Evolutionary conservation across 2,888 invertebrate genomes (phyloP), one percentile per base, ranked within the genome.

Genomic region (Deilephila porcellus): DNA sequence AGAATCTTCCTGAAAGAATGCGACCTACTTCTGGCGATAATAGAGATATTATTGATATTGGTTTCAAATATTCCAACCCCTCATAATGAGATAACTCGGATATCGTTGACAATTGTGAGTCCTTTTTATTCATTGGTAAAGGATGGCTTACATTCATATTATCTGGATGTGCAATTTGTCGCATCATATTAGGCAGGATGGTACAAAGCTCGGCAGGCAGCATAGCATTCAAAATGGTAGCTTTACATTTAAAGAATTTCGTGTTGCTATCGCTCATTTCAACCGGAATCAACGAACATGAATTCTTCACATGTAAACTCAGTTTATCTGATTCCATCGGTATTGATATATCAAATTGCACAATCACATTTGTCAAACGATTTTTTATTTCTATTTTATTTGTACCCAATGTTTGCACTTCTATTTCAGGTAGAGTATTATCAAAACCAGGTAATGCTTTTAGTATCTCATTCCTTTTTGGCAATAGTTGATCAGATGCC

Each of bases 121-220:
- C 79, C 7, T 78, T 75, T 74, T 83, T 86, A 70, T 80, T 78
- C 60, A 81, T 59, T 45, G 76, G 71, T 20, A 77, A 25, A 45
- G 79, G 53, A 59, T 80, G 74, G 34, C 77, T 34, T 17, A 75
- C 14, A 45, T 79, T 63, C 45, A 74, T 76, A 34, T 76, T 76
- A 72, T 79, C 81, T 3, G 79, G 76, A 62, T 88, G 45, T 17
- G 85, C 75, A 72, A 90, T 80, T n/a, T 81, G 83, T 37, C 76
- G 78, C 76, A 93, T 85, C 77, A 93, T 83, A 79, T 83, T 88
- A 17, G 94, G 94, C 71, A 94, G 75, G 74, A 93, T 85, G 74
- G 85, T 90, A 74, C 94, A 94, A 72, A 94, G 80, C 75, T 93
- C 91, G 20, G 93, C 93, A 8, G 94, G 94, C 70, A 94, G 82